These are phyloP conservation scores for Dendroctonus valens DNA, from an alignment of 1,140 invertebrate genomes.

Conservation along the genomic window DNA sequence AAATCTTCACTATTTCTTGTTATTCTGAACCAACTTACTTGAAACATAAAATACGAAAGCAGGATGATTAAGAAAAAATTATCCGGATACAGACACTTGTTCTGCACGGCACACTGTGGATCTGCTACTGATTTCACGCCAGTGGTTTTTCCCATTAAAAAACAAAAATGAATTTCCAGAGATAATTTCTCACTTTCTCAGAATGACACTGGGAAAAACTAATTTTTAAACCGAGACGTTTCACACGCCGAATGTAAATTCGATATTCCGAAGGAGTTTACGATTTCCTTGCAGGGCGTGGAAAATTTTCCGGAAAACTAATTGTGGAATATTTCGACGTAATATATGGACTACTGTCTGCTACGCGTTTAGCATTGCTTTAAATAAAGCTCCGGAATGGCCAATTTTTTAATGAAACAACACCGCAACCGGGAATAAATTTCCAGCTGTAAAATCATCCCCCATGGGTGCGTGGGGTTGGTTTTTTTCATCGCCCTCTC, in stretches of 20 bases:
- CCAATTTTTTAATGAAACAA: slow-evolving; percentile 23
- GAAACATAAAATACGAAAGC: no score
- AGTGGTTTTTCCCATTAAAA: no score
- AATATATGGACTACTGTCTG: slow-evolving; percentile 22
- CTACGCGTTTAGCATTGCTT: slow-evolving; percentile 22
- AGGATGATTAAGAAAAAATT: no score
- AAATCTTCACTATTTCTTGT: no score
- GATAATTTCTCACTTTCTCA: neutral
- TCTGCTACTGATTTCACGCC: no score
- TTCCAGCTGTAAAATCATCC: slow-evolving; percentile 5
- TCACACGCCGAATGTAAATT: slow-evolving; percentile 17
- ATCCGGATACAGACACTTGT: no score
- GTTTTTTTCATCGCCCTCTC: slow-evolving; percentile 2
- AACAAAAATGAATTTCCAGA: no score
- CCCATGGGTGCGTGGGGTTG: slow-evolving; percentile 2
- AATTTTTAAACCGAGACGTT: slow-evolving; percentile 14
- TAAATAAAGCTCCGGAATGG: slow-evolving; percentile 18
- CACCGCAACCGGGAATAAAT: slow-evolving; percentile 16
- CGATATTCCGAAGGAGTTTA: slow-evolving; percentile 10
- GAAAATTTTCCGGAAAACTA: slow-evolving; percentile 20
- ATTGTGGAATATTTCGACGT: slow-evolving; percentile 22
- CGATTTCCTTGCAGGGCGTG: slow-evolving; percentile 15
- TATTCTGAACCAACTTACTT: no score
- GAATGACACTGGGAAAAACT: slow-evolving; percentile 8
- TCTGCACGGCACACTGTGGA: no score